A percentile compares a stretch with the other conserved stretches of the same genome.
phyloP scores from a whole-genome alignment of 2,888 invertebrate species.

The Schrankia costaestrigalis region DNA sequence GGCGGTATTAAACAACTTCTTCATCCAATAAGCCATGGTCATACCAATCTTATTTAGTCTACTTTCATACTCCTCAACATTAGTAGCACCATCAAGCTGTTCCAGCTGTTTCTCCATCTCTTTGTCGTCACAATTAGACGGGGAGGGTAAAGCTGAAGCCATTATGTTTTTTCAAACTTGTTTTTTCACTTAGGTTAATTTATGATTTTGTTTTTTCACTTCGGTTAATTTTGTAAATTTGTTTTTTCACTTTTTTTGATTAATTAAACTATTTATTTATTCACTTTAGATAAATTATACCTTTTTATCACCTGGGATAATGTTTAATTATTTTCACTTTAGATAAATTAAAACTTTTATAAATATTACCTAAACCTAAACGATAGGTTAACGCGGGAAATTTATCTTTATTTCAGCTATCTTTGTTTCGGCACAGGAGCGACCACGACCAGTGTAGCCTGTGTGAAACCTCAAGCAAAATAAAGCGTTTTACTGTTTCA shows the following conservation, averaged over 20 bases:
- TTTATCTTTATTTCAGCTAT: no score
- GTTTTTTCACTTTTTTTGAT: background rate
- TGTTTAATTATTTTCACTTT: no score
- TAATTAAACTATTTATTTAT: no score
- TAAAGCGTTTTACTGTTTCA: no score
- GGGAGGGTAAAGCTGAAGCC: conserved; percentile 39
- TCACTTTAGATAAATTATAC: no score
- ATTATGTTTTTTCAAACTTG: conserved; percentile 36
- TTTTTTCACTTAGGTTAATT: conserved; percentile 7
- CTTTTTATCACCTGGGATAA: no score
- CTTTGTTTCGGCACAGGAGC: no score
- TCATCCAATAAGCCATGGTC: conserved; percentile 61
- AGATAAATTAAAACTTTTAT: no score
- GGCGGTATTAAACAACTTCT: conserved; percentile 56
- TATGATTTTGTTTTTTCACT: background rate
- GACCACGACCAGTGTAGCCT: no score
- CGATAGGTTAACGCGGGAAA: no score
- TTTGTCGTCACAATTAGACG: conserved; percentile 38
- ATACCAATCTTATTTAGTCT: conserved; percentile 47
- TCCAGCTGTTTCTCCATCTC: conserved; percentile 50
- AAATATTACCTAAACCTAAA: no score
- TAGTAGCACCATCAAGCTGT: conserved; percentile 47
- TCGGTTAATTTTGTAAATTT: background rate
- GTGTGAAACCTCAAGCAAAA: no score
- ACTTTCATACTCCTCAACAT: conserved; percentile 53